Conservation (phyloP, 2,888 invertebrate species). For the Meta bourneti region DNA sequence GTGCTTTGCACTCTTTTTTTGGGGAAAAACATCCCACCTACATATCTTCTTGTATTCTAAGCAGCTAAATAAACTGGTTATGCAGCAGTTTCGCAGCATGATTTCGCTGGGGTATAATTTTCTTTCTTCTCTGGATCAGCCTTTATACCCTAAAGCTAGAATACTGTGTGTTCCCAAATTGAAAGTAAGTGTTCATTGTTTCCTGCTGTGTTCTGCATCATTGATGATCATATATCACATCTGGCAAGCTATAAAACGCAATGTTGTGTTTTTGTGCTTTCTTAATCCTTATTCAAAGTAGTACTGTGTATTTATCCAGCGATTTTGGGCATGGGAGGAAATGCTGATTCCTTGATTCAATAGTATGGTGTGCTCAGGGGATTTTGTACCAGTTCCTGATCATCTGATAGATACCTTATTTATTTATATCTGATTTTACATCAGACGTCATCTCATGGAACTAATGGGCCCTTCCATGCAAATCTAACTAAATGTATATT, state of each 20-base stretch:
- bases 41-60: not conserved
- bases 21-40: not conserved
- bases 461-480: too few species aligned
- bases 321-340: too few species aligned
- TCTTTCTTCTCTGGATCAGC: not conserved
- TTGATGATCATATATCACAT: not conserved
- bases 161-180: not conserved
- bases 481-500: too few species aligned
- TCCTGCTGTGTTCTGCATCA: not conserved
- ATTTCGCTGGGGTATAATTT: not conserved
- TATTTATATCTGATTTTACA: too few species aligned
- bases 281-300: too few species aligned
- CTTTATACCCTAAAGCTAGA: not conserved
- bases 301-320: too few species aligned
- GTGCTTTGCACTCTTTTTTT: not conserved
- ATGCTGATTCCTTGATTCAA: too few species aligned
- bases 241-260: not conserved
- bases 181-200: conserved; percentile 1
- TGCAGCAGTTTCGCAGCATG: not conserved
- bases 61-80: not conserved
- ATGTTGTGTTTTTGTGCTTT: too few species aligned
- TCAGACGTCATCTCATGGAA: too few species aligned
- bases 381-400: too few species aligned
- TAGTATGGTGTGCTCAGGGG: too few species aligned
- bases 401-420: too few species aligned